Evolutionary conservation across 2,888 invertebrate species (phyloP).

Genomic region (Teleogryllus oceanicus): DNA sequence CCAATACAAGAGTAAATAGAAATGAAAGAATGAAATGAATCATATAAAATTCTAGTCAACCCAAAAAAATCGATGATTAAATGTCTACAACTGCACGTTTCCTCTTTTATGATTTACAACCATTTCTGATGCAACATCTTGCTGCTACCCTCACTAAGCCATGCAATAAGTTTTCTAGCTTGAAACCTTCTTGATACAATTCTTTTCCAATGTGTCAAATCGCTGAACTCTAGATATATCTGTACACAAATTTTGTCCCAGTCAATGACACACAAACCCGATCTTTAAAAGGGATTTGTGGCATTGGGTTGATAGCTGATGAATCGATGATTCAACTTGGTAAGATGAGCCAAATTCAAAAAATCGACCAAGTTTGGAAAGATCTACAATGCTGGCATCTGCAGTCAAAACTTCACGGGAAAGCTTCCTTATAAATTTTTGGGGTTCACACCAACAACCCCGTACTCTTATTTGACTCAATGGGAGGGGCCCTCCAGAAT

Average conservation of each 20-base stretch:
- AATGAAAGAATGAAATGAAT: no score
- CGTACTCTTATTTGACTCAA: slow-evolving; percentile 58
- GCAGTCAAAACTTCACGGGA: slow-evolving; percentile 83
- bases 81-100: slow-evolving; percentile 50
- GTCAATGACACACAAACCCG: slow-evolving; percentile 77
- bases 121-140: slow-evolving; percentile 66
- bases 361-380: slow-evolving; percentile 79
- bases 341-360: slow-evolving; percentile 82
- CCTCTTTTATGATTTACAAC: slow-evolving; percentile 69
- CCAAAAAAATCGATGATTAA: neutral
- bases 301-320: slow-evolving; percentile 58
- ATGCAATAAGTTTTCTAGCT: slow-evolving; percentile 57
- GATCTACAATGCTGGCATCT: slow-evolving; percentile 82
- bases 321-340: slow-evolving; percentile 68
- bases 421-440: slow-evolving; percentile 66
- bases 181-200: slow-evolving; percentile 64
- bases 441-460: slow-evolving; percentile 64
- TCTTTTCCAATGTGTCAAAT: slow-evolving; percentile 64
- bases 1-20: neutral
- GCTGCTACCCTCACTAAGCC: slow-evolving; percentile 63
- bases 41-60: no score
- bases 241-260: slow-evolving; percentile 68
- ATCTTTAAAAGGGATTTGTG: slow-evolving; percentile 74
- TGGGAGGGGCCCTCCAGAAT: slow-evolving; percentile 72
- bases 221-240: slow-evolving; percentile 56